Evolutionary conservation across 2,113 vertebrate genomes (phyloP).

Genomic region (Microcebus murinus): DNA sequence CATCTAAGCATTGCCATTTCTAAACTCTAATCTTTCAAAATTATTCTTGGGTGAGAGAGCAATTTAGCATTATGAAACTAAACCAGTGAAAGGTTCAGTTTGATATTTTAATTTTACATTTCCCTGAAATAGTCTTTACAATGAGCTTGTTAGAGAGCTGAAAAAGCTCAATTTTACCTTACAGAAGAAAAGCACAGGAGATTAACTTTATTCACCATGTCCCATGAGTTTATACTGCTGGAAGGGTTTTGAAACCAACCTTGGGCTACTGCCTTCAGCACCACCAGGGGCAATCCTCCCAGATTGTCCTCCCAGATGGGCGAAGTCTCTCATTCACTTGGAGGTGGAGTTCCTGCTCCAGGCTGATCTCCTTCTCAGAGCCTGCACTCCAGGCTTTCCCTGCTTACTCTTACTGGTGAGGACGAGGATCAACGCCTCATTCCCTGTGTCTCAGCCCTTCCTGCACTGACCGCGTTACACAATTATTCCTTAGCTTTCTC

Average conservation of each 20-base stretch:
- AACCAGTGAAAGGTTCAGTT: not conserved
- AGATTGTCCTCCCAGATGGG: not conserved
- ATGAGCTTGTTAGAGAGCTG: not conserved
- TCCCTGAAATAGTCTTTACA: not conserved
- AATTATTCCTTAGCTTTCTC: not conserved
- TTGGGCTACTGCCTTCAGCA: too few relatives aligned
- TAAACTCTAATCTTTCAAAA: not conserved
- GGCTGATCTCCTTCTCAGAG: fast-evolving
- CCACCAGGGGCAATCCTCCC: not conserved
- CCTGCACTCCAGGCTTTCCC: too few relatives aligned
- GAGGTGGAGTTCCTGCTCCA: not conserved
- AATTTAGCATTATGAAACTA: not conserved
- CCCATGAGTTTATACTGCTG: fast-evolving
- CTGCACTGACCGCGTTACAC: not conserved
- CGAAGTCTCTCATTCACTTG: not conserved
- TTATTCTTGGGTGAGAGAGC: not conserved
- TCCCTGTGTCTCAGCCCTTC: not conserved
- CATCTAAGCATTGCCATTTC: not conserved
- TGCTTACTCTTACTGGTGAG: not conserved
- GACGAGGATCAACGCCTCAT: not conserved
- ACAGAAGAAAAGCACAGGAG: not conserved
- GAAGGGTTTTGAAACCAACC: not conserved
- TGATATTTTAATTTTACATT: not conserved
- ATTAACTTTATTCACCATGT: not conserved
- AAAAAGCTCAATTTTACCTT: not conserved